These are phyloP conservation scores for Ceratosolen solmsi DNA, from an alignment of 1,140 invertebrate species.

Conservation along the genomic window DNA sequence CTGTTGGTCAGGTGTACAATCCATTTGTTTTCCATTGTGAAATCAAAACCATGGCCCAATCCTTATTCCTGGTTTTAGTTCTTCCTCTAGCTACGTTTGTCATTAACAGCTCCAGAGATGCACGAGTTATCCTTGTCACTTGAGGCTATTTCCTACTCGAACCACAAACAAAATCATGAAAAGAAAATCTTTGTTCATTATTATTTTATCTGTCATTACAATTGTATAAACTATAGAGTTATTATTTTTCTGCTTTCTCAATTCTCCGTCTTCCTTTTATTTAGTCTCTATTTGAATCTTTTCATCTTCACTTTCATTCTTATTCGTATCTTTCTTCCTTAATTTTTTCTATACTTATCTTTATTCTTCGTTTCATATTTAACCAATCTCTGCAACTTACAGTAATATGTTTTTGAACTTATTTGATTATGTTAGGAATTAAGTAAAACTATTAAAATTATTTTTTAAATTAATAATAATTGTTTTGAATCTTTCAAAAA, in stretches of 20 bases:
- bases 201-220: conserved; percentile 36
- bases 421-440: too few species aligned
- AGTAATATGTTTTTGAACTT: too few species aligned
- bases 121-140: conserved; percentile 32
- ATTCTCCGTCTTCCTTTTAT: conserved; percentile 42
- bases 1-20: not conserved
- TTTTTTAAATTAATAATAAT: too few species aligned
- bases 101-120: conserved; percentile 36
- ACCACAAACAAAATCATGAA: not conserved
- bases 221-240: too few species aligned
- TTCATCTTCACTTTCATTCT: too few species aligned
- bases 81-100: not conserved
- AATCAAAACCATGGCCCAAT: not conserved
- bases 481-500: too few species aligned
- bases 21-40: not conserved
- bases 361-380: too few species aligned
- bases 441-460: too few species aligned
- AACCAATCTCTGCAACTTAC: too few species aligned
- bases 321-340: too few species aligned
- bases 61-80: not conserved
- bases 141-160: conserved; percentile 44
- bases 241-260: conserved; percentile 13
- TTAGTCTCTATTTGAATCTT: too few species aligned
- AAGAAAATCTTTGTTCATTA: conserved; percentile 47
- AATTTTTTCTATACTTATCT: too few species aligned